phyloP scores from a whole-genome alignment of 2,113 vertebrate species.

The Athene noctua region DNA sequence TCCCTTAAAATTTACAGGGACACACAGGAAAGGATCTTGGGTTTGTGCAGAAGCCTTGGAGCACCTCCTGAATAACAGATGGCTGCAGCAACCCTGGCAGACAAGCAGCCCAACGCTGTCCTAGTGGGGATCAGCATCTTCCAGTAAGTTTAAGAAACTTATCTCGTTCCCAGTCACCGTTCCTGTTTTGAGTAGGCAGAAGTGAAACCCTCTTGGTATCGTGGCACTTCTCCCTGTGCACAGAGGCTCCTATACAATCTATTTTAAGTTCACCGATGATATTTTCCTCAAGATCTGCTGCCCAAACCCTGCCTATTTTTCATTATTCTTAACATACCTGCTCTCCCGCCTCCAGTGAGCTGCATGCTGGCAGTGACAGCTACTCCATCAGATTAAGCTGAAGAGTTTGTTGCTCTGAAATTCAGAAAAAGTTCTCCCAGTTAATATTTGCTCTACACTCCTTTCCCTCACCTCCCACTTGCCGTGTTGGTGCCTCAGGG shows the following conservation, averaged over 20 bases:
- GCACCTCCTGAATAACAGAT: not conserved
- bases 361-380: not conserved
- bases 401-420: not conserved
- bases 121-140: not conserved
- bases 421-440: not conserved
- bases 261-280: not conserved
- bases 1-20: not conserved
- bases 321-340: not conserved
- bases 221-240: not conserved
- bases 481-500: not conserved
- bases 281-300: not conserved
- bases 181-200: not conserved
- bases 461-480: not conserved
- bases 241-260: not conserved
- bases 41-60: not conserved
- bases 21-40: not conserved
- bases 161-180: fast-evolving
- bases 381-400: not conserved
- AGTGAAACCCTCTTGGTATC: not conserved
- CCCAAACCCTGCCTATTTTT: not conserved
- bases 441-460: not conserved
- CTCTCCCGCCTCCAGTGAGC: not conserved
- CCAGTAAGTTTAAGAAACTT: not conserved
- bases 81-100: not conserved
- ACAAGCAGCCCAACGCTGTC: not conserved